Conservation (phyloP, 2,888 invertebrate species). For the Morpho helenor region DNA sequence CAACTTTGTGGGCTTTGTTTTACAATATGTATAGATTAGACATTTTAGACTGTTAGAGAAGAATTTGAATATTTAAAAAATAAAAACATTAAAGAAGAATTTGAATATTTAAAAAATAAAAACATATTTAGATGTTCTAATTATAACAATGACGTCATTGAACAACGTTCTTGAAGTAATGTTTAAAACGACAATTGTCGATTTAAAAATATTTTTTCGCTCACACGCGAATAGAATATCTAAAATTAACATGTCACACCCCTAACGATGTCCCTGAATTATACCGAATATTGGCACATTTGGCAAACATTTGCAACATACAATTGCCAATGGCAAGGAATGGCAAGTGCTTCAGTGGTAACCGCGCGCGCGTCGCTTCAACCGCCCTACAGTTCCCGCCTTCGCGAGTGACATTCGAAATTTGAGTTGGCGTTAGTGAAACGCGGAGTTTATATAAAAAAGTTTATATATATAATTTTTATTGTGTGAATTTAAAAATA, state of each 20-base stretch:
- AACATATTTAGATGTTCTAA: no score
- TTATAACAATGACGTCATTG: no score
- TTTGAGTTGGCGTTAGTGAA: conserved; percentile 21
- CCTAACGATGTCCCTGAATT: conserved; percentile 20
- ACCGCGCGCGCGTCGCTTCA: conserved; percentile 60
- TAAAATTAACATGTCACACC: conserved; percentile 12
- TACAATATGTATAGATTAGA: no score
- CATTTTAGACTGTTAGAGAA: no score
- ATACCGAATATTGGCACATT: conserved; percentile 28
- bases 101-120: no score
- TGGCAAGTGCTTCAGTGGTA: conserved; percentile 52
- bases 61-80: no score
- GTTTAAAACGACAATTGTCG: not conserved
- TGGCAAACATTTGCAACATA: conserved; percentile 45
- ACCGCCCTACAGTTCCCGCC: conserved; percentile 53
- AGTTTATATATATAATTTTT: no score
- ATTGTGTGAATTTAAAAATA: no score
- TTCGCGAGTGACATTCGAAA: conserved; percentile 58
- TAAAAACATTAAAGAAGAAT: no score
- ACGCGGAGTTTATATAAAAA: no score
- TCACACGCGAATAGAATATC: conserved; percentile 1
- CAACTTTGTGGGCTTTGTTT: no score
- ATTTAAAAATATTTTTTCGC: not conserved
- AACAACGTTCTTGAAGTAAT: not conserved
- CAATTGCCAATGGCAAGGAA: conserved; percentile 41